These are phyloP conservation scores for Polyommatus iphigenia DNA, from an alignment of 2,888 invertebrate species.

Conservation along the genomic window DNA sequence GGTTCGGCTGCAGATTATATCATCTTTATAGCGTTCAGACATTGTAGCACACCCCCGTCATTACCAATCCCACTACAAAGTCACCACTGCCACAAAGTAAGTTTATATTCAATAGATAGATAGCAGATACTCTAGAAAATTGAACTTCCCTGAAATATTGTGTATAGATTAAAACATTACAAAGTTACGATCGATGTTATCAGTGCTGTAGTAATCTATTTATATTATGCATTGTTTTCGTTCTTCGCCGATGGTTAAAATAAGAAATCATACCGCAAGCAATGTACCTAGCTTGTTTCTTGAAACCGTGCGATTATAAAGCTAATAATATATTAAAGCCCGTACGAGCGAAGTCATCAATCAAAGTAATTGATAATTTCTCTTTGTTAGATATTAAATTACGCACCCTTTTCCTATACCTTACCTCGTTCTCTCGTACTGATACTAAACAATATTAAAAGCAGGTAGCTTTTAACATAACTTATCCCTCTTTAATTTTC, in stretches of 20 bases:
- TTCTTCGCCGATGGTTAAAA: neutral
- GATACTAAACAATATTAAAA: neutral
- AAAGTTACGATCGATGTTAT: neutral
- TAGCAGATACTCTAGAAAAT: constrained; percentile 2
- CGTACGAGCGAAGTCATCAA: constrained; percentile 18
- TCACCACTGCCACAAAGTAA: neutral
- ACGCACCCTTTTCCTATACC: constrained; percentile 7
- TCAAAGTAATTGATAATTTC: constrained; percentile 30
- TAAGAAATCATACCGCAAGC: neutral
- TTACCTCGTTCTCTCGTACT: neutral
- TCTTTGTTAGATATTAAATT: neutral
- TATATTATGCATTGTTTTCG: neutral
- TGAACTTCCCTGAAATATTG: neutral
- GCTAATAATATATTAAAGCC: neutral
- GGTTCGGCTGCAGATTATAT: constrained; percentile 20
- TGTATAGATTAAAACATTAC: neutral
- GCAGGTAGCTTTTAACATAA: neutral
- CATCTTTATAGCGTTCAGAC: constrained; percentile 20
- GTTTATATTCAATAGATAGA: neutral
- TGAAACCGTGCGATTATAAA: neutral
- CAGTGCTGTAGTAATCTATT: neutral
- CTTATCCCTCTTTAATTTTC: neutral
- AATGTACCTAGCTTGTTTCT: neutral
- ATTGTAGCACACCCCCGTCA: constrained; percentile 1
- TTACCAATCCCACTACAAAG: neutral